These are phyloP conservation scores for Lagodon rhomboides DNA, from an alignment of 2,797 vertebrate genomes.

Conservation along the genomic window DNA sequence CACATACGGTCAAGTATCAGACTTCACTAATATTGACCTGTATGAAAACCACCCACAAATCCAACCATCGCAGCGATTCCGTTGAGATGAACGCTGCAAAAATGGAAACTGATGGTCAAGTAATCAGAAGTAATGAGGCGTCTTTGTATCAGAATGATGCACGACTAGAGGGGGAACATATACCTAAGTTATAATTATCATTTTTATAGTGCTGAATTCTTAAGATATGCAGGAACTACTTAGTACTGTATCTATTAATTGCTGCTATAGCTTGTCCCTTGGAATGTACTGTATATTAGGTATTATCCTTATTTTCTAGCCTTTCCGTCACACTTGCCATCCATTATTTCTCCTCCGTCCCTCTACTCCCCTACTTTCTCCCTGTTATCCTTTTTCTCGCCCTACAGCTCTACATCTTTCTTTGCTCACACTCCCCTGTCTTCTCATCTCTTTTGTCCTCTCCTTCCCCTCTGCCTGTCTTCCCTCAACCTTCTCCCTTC, in stretches of 20 bases:
- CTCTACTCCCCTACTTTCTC: neutral
- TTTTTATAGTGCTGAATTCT: neutral
- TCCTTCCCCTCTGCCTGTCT: constrained; percentile 6
- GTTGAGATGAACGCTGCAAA: neutral
- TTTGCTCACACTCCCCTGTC: neutral
- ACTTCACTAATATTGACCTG: neutral
- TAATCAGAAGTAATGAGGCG: neutral
- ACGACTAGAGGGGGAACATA: neutral
- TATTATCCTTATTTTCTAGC: neutral
- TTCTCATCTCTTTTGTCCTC: constrained; percentile 10
- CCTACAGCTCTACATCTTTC: neutral
- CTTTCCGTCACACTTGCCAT: neutral
- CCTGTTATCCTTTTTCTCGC: neutral
- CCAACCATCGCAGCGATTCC: too few species aligned
- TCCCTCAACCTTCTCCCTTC: constrained; percentile 8
- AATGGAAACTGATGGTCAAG: neutral
- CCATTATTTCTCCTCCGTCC: neutral
- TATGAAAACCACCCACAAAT: too few species aligned
- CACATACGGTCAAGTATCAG: neutral
- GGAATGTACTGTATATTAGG: neutral
- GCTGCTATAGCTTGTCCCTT: neutral
- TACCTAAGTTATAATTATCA: neutral
- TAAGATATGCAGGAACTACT: neutral
- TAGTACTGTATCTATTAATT: neutral
- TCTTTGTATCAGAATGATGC: neutral